Conservation (phyloP, 2,113 vertebrate genomes). For the Macquaria ambigua region DNA sequence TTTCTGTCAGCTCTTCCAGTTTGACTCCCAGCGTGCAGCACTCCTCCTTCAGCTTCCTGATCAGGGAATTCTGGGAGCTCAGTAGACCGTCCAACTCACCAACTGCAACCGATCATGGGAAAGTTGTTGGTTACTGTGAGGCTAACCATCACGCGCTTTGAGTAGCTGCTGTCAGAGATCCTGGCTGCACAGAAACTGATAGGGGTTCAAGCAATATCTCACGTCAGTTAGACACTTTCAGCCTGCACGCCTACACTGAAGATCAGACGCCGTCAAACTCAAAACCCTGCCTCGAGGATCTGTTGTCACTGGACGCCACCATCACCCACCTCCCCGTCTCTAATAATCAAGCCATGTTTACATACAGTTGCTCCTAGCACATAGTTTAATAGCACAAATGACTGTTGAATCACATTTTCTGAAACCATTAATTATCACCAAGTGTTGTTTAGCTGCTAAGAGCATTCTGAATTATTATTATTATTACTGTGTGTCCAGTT, state of each 20-base stretch:
- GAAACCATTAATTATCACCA: not conserved
- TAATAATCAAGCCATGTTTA: not conserved
- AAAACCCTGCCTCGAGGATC: not conserved
- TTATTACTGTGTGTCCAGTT: not conserved
- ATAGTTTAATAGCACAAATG: not conserved
- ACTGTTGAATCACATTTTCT: not conserved
- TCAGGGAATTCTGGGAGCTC: conserved; percentile 90
- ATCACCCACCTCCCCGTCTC: not conserved
- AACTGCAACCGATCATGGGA: conserved; percentile 84
- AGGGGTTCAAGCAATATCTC: not conserved
- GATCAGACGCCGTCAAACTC: not conserved
- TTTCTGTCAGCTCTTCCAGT: conserved; percentile 87
- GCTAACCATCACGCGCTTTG: conserved; percentile 3
- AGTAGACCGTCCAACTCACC: conserved; percentile 88
- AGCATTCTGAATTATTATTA: too few species aligned
- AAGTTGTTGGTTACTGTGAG: conserved; percentile 5
- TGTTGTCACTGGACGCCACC: not conserved
- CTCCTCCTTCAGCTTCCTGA: conserved; percentile 91
- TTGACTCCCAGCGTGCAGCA: conserved; percentile 86
- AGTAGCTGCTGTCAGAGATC: not conserved
- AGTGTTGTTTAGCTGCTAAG: not conserved
- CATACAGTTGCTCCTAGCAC: not conserved
- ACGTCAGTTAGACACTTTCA: not conserved
- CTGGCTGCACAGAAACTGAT: not conserved
- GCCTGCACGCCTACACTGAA: not conserved